These are phyloP conservation scores for Orycteropus afer DNA, from an alignment of 2,113 vertebrate genomes.

Conservation along the genomic window DNA sequence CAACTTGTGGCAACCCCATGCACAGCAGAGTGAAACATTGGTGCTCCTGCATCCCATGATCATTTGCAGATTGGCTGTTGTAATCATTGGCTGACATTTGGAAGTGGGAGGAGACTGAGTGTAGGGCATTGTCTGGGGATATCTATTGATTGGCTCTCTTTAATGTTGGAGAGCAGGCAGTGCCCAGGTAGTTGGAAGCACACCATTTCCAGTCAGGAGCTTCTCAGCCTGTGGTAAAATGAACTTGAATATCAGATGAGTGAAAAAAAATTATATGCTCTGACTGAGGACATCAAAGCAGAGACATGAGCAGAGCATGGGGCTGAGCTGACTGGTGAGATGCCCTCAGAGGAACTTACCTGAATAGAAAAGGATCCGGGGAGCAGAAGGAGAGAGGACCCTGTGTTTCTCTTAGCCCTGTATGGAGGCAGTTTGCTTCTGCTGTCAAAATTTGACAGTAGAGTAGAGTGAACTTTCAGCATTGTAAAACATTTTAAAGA, in stretches of 20 bases:
- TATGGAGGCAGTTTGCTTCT: background rate
- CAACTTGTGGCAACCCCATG: background rate
- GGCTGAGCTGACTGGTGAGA: background rate
- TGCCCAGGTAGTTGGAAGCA: background rate
- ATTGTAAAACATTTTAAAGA: background rate
- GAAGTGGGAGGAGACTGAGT: background rate
- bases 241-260: background rate
- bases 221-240: no score
- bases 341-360: fast-evolving
- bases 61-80: background rate
- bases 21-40: background rate
- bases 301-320: background rate
- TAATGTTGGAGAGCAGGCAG: background rate
- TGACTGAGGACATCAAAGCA: background rate
- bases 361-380: fast-evolving
- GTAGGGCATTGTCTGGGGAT: background rate
- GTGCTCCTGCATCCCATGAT: background rate
- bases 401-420: no score
- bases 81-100: background rate
- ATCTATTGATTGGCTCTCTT: background rate
- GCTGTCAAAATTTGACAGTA: background rate
- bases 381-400: background rate
- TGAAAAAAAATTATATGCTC: background rate
- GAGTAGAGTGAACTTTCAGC: background rate
- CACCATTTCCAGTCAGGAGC: background rate